These are phyloP conservation scores for Dynastes hyllus DNA, from an alignment of 2,888 invertebrate species.

Conservation along the genomic window DNA sequence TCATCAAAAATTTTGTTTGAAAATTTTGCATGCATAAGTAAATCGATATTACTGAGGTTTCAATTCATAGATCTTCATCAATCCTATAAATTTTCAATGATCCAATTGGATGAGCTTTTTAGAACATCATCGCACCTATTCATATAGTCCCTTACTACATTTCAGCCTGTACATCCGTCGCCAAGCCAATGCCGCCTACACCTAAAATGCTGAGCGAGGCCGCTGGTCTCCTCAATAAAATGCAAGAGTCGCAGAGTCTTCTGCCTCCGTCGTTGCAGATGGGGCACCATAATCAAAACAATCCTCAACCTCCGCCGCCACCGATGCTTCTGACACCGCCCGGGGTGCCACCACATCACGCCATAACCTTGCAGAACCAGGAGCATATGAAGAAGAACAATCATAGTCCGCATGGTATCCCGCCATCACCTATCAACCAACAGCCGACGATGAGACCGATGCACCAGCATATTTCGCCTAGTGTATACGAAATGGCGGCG, in stretches of 20 bases:
- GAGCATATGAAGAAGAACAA: constrained; percentile 73
- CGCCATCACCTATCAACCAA: constrained; percentile 77
- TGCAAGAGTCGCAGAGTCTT: constrained; percentile 80
- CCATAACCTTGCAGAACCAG: constrained; percentile 78
- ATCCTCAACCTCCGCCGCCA: constrained; percentile 72
- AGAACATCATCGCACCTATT: constrained; percentile 29
- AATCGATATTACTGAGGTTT: background rate
- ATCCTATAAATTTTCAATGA: constrained; percentile 50
- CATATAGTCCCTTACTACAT: constrained; percentile 68
- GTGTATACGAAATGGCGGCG: constrained; percentile 98
- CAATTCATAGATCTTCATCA: constrained; percentile 7
- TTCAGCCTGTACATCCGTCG: constrained; percentile 62
- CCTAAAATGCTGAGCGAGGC: constrained; percentile 86
- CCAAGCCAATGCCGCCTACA: constrained; percentile 86
- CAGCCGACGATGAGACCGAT: constrained; percentile 79
- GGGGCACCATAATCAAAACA: constrained; percentile 68
- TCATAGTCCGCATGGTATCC: constrained; percentile 74
- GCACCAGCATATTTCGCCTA: constrained; percentile 92
- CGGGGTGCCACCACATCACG: constrained; percentile 84
- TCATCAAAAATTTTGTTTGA: constrained; percentile 49
- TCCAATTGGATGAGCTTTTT: constrained; percentile 25
- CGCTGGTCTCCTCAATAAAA: constrained; percentile 78
- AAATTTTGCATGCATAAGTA: constrained; percentile 17
- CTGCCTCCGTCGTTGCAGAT: constrained; percentile 74
- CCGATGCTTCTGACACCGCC: constrained; percentile 85